Percentiles rank a stretch among this genome's conserved stretches.
Conservation (phyloP, 2,888 invertebrate genomes). For the Eremobia ochroleuca region DNA sequence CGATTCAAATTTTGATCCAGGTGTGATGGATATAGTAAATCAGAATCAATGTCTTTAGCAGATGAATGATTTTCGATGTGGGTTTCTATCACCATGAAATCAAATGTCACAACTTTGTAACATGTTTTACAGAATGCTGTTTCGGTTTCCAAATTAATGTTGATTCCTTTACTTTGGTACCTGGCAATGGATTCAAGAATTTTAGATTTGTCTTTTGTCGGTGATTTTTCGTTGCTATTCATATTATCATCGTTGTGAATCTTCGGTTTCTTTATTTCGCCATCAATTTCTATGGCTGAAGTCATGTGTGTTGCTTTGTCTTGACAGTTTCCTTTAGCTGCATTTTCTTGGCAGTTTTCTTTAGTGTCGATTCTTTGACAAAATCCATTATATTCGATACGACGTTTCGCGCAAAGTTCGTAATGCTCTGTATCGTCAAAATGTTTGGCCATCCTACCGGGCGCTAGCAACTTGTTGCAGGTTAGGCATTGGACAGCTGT, state of each 20-base stretch:
- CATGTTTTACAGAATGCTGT: slow-evolving; percentile 68
- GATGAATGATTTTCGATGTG: slow-evolving; percentile 63
- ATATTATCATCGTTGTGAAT: neutral
- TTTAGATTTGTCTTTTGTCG: slow-evolving; percentile 52
- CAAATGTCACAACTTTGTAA: slow-evolving; percentile 53
- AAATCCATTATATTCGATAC: slow-evolving; percentile 26
- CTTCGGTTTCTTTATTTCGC: neutral
- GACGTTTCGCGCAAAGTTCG: slow-evolving; percentile 36
- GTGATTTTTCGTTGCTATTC: slow-evolving; percentile 4
- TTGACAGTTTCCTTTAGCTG: slow-evolving; percentile 1
- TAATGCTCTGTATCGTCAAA: slow-evolving; percentile 69
- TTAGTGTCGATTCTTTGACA: neutral
- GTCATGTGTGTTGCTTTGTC: neutral
- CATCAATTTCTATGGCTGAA: neutral
- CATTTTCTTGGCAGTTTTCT: neutral
- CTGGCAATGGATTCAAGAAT: slow-evolving; percentile 59
- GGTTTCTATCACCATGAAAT: slow-evolving; percentile 54
- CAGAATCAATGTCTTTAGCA: slow-evolving; percentile 14
- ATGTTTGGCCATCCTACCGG: slow-evolving; percentile 65
- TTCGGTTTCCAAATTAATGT: slow-evolving; percentile 68
- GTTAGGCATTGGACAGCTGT: slow-evolving; percentile 74
- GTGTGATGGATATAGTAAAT: slow-evolving; percentile 47
- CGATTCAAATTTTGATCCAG: slow-evolving; percentile 45
- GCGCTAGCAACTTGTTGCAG: slow-evolving; percentile 72
- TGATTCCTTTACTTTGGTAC: slow-evolving; percentile 65